These are phyloP conservation scores for Dissostichus mawsoni DNA, from an alignment of 2,113 vertebrate species.

Conservation along the genomic window DNA sequence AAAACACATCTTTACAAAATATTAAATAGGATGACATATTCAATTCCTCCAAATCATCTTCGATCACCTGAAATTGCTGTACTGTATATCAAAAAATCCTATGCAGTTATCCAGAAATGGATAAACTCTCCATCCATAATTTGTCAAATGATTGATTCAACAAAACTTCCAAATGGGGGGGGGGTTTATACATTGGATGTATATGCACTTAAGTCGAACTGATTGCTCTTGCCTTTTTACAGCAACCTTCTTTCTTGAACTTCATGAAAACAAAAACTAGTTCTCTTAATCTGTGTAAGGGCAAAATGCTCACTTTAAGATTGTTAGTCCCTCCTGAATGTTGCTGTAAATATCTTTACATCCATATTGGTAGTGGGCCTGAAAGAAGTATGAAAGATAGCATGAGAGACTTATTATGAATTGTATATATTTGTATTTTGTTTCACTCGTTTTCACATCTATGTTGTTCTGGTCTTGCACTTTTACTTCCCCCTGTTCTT, in stretches of 20 bases:
- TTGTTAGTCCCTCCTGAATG: neutral
- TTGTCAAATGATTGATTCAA: neutral
- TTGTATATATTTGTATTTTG: conserved; percentile 55
- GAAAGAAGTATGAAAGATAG: conserved; percentile 52
- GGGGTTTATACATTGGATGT: neutral
- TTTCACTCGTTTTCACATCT: conserved; percentile 16
- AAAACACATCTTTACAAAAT: neutral
- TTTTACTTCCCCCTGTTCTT: neutral
- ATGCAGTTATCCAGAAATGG: neutral
- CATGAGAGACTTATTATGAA: conserved; percentile 57
- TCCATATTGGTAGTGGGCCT: conserved; percentile 20
- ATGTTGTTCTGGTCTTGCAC: conserved; percentile 1
- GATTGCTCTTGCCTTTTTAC: neutral
- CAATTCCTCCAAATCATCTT: neutral
- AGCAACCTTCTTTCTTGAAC: neutral
- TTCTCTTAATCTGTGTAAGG: neutral
- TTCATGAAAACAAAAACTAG: neutral
- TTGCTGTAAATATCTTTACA: neutral
- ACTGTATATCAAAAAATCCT: neutral
- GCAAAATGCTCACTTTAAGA: neutral
- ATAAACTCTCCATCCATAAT: neutral
- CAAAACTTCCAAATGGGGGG: neutral
- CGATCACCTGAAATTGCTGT: neutral
- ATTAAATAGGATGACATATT: neutral
- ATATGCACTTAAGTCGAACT: neutral